Conservation (phyloP, 2,113 vertebrate species). For the Lontra canadensis region DNA sequence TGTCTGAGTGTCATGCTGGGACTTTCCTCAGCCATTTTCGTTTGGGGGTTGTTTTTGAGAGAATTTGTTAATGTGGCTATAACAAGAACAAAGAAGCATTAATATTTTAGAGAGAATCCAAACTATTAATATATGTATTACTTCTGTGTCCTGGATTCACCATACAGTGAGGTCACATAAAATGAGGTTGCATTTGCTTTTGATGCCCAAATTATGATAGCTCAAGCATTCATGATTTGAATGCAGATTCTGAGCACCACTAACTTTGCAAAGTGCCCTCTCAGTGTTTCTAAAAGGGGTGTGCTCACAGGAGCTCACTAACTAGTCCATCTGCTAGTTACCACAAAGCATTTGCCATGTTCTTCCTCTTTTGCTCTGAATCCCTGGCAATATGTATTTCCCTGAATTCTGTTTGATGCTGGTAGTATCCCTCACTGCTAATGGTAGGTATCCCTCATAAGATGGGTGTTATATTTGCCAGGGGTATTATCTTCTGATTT, state of each 20-base stretch:
- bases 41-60: slow-evolving; percentile 37
- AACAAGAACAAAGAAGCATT: slow-evolving; percentile 28
- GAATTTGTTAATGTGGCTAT: slow-evolving; percentile 25
- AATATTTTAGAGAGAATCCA: slow-evolving; percentile 56
- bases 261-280: background rate
- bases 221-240: slow-evolving; percentile 8
- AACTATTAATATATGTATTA: slow-evolving; percentile 42
- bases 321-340: background rate
- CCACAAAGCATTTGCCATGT: background rate
- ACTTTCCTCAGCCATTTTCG: slow-evolving; percentile 1
- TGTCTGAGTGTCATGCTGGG: background rate
- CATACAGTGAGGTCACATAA: background rate
- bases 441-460: background rate
- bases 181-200: slow-evolving; percentile 38
- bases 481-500: background rate
- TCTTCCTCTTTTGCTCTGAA: background rate
- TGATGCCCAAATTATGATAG: slow-evolving; percentile 3
- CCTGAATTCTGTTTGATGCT: background rate
- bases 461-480: background rate
- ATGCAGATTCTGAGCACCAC: background rate
- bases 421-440: background rate
- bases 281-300: background rate
- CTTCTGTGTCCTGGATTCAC: slow-evolving; percentile 8
- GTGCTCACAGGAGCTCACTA: background rate
- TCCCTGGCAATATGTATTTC: background rate